phyloP scores from a whole-genome alignment of 2,888 invertebrate species.

The Erebia ligea region DNA sequence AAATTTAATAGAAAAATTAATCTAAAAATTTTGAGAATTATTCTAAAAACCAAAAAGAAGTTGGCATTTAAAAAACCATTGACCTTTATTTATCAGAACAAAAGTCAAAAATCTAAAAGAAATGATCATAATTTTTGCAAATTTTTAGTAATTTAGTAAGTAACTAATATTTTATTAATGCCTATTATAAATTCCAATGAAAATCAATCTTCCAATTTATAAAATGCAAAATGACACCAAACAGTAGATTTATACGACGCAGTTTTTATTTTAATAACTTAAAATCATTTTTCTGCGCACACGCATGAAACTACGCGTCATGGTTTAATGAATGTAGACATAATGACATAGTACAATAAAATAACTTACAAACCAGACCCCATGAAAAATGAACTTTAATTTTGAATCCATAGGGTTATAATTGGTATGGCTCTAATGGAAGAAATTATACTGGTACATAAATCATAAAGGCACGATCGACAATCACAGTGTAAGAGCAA shows the following conservation, averaged over 20 bases:
- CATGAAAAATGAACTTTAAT: slow-evolving; percentile 20
- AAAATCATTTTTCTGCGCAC: slow-evolving; percentile 37
- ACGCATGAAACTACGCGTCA: slow-evolving; percentile 37
- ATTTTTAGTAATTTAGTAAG: no score
- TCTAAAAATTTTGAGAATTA: no score
- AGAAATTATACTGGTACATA: slow-evolving; percentile 44
- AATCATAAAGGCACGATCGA: slow-evolving; percentile 47
- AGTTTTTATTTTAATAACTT: slow-evolving; percentile 34
- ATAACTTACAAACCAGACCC: slow-evolving; percentile 24
- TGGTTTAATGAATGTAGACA: slow-evolving; percentile 43
- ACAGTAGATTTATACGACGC: slow-evolving; percentile 25
- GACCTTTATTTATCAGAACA: no score
- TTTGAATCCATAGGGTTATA: slow-evolving; percentile 5
- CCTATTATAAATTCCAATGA: slow-evolving; percentile 24
- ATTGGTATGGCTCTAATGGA: background rate
- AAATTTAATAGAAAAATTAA: no score
- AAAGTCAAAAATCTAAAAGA: no score
- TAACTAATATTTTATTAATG: slow-evolving; percentile 5
- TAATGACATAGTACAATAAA: slow-evolving; percentile 42
- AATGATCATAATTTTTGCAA: no score
- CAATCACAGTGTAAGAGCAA: slow-evolving; percentile 46
- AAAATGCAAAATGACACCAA: slow-evolving; percentile 34
- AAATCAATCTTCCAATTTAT: slow-evolving; percentile 34
- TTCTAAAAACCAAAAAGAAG: no score
- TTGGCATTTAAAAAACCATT: no score